These are phyloP conservation scores for Procavia capensis DNA, from an alignment of 2,113 vertebrate species.

Conservation along the genomic window DNA sequence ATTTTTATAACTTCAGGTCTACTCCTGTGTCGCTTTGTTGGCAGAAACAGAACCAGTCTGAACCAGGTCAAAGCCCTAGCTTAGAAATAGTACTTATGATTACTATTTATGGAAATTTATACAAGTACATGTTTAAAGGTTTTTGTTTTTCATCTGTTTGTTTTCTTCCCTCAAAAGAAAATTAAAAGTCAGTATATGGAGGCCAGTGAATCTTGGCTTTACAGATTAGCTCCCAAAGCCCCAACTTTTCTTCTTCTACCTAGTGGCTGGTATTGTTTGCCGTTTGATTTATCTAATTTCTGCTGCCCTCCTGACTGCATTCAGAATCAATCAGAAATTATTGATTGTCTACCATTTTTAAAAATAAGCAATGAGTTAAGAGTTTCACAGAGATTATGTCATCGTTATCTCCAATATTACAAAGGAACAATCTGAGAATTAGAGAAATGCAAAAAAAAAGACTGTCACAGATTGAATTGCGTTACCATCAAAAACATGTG, in stretches of 20 bases:
- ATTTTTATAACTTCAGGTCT: too few species aligned
- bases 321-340: not conserved
- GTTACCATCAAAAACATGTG: too few species aligned
- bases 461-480: too few species aligned
- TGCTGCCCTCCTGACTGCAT: not conserved
- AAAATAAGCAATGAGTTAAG: not conserved
- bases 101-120: not conserved
- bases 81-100: not conserved
- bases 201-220: not conserved
- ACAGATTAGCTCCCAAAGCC: not conserved
- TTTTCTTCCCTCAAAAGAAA: constrained; percentile 56
- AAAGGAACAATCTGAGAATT: not conserved
- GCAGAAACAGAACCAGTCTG: too few species aligned
- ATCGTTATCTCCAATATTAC: not conserved
- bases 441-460: not conserved
- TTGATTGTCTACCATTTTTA: not conserved
- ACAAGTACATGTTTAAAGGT: constrained; percentile 14
- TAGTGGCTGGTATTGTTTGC: not conserved
- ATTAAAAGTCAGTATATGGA: not conserved
- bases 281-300: not conserved
- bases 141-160: not conserved
- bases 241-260: not conserved
- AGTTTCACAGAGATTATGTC: not conserved
- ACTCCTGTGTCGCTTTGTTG: too few species aligned
- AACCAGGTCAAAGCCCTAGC: too few species aligned